Conservation (phyloP, 1,140 invertebrate species). For the Drosophila gunungcola region DNA sequence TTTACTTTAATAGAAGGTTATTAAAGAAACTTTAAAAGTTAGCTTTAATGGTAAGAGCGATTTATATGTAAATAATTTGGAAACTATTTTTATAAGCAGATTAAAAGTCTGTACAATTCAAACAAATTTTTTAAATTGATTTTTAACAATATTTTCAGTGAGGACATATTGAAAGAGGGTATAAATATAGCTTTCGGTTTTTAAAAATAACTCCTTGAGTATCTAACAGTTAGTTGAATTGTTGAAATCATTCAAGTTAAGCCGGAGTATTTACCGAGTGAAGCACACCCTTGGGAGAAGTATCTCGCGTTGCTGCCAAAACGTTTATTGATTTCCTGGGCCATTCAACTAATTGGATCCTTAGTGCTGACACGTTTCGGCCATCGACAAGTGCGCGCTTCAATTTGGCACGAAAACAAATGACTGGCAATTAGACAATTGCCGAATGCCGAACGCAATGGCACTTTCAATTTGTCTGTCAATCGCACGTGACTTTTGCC, state of each 20-base stretch:
- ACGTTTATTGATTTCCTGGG: conserved; percentile 35
- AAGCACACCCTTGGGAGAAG: conserved; percentile 39
- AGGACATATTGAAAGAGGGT: too few species aligned
- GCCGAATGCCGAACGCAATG: conserved; percentile 32
- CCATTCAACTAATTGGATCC: conserved; percentile 44
- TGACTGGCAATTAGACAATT: conserved; percentile 71
- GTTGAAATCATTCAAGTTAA: conserved; percentile 5
- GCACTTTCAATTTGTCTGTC: conserved; percentile 70
- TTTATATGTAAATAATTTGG: too few species aligned
- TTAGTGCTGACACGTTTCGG: conserved; percentile 65
- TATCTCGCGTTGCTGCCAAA: conserved; percentile 12
- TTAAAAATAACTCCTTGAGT: conserved; percentile 3
- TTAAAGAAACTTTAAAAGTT: too few species aligned
- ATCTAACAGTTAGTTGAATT: conserved; percentile 27
- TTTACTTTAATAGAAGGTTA: not conserved
- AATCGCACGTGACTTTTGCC: conserved; percentile 73
- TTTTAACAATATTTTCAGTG: too few species aligned
- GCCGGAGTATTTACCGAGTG: conserved; percentile 20
- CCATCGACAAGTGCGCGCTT: conserved; percentile 65
- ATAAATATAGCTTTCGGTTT: conserved; percentile 1
- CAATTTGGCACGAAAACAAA: conserved; percentile 60
- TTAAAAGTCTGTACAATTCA: too few species aligned
- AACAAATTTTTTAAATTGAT: too few species aligned
- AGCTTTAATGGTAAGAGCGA: too few species aligned
- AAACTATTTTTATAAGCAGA: too few species aligned